Base-by-base conservation (phyloP, 1,140 invertebrate genomes). In the Latrodectus geometricus region DNA sequence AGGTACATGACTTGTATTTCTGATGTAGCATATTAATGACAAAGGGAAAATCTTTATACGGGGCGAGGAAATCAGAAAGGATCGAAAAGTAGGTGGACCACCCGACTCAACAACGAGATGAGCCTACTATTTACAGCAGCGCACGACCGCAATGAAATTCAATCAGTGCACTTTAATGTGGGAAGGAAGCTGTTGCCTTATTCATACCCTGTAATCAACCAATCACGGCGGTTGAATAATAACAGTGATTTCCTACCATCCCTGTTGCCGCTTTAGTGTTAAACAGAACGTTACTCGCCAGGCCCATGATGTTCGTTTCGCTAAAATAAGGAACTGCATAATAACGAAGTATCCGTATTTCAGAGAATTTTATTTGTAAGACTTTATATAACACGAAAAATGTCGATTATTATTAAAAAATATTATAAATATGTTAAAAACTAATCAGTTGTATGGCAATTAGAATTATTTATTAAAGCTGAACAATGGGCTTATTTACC, bases 91-190 rank as follows among this genome's bases (percentile, higher is more conserved):
- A 61, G 54, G 54, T 14, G 54, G 54, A 61, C 17, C 54, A 61
- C 54, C 35, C 17, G 54, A 14, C 11, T 61, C 54, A 17, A 3
- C 54, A 61, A 61, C 54, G 8, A 0, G 54, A 61, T 17, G 8
- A 76, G 72, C 56, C 65, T 61, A 15, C 54, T 15, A 72, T 8
- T 77, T 75, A 86, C 65, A 68, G 75, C 17, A 78, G 83, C 83
- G 74, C 50, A 69, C 66, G 75, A 78, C 74, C n/a, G 23, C 65
- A 77, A 77, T 86, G 75, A 86, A 77, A 86, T 86, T 86, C 77
- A 86, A 86, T 86, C 69, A 86, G 83, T 35, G 66, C 50, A 52
- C 66, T 50, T 86, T 69, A 86, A 77, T 72, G n/a, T 65, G 23
- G 74, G 66, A 61, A 77, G 76, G 61, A 78, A 86, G 65, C 70